These are phyloP conservation scores for Platichthys flesus DNA, from an alignment of 2,113 vertebrate genomes.

Conservation along the genomic window DNA sequence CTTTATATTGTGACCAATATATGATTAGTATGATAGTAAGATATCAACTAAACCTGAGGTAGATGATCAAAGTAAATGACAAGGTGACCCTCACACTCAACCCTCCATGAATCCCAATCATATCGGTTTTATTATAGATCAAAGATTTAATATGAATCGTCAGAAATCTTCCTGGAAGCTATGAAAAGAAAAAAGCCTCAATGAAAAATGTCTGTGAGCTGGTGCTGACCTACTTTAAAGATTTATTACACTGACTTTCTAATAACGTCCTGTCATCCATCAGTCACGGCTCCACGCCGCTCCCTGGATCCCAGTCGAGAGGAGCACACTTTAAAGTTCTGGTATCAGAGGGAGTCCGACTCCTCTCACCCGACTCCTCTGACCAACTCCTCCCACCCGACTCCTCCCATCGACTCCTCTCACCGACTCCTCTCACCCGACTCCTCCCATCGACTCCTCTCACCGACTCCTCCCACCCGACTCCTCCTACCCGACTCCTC, in stretches of 20 bases:
- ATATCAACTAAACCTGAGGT: no score
- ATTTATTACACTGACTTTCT: constrained; percentile 45
- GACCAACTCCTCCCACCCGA: neutral
- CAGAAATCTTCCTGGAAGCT: neutral
- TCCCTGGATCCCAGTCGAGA: constrained; percentile 24
- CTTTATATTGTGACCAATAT: no score
- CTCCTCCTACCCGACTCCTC: neutral
- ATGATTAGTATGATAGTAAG: no score
- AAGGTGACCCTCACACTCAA: neutral
- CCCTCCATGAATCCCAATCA: neutral
- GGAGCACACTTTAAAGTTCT: constrained; percentile 22
- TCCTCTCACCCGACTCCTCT: no score
- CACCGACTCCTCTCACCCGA: neutral
- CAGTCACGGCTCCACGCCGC: constrained; percentile 32
- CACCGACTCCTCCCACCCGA: no score
- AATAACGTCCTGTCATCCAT: constrained; percentile 50
- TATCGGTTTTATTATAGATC: constrained; percentile 11
- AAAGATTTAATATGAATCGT: constrained; percentile 27
- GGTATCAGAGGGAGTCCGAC: neutral
- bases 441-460: neutral
- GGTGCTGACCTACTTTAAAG: constrained; percentile 55
- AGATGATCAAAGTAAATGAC: neutral
- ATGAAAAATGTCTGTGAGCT: constrained; percentile 8
- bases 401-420: neutral
- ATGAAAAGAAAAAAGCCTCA: neutral